phyloP scores from a whole-genome alignment of 2,113 vertebrate genomes.

The Scartelaos histophorus region DNA sequence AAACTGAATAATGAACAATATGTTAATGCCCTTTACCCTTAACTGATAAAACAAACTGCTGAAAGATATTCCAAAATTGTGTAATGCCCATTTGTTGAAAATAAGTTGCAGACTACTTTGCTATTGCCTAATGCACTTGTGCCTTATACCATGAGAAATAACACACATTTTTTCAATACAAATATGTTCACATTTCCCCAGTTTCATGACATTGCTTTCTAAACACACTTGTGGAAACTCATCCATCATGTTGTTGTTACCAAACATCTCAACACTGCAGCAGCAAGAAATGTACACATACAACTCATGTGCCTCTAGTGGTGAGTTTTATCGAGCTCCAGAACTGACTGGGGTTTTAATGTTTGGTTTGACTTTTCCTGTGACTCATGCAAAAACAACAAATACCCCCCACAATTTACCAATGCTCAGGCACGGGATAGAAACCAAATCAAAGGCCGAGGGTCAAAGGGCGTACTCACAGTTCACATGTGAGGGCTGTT shows the following conservation, averaged over 20 bases:
- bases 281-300: conserved; percentile 24
- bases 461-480: conserved; percentile 15
- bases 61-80: neutral
- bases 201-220: conserved; percentile 38
- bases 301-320: conserved; percentile 49
- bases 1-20: neutral
- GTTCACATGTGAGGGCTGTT: conserved; percentile 20
- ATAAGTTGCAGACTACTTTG: neutral
- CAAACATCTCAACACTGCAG: conserved; percentile 42
- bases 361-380: conserved; percentile 44
- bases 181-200: conserved; percentile 19
- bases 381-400: conserved; percentile 50
- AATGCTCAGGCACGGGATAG: conserved; percentile 37
- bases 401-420: conserved; percentile 33
- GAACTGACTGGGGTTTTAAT: conserved; percentile 51
- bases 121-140: neutral
- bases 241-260: conserved; percentile 29
- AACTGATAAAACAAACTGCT: neutral
- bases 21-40: neutral
- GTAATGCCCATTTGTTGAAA: too few species aligned
- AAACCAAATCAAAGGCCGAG: conserved; percentile 33
- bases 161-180: neutral
- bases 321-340: conserved; percentile 48
- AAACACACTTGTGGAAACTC: conserved; percentile 20
- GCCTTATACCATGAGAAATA: neutral